A percentile compares a stretch with the other conserved stretches of the same genome.
Evolutionary conservation across 2,888 invertebrate genomes (phyloP).

Genomic region (Dicycla oo): DNA sequence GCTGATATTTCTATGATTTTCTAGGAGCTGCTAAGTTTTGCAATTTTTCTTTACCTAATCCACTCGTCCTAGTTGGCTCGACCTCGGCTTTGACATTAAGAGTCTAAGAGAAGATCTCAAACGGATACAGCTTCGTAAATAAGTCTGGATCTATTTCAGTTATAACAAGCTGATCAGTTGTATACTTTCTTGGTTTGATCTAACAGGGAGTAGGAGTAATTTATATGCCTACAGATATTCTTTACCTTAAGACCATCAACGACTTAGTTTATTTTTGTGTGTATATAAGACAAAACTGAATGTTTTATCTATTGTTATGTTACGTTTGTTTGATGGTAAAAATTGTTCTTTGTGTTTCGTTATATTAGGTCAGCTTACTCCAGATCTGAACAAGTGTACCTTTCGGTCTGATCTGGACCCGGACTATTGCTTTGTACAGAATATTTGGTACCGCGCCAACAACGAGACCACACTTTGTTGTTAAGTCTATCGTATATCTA

Average conservation of each 20-base stretch:
- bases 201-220: constrained; percentile 4
- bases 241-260: background rate
- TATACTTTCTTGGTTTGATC: constrained; percentile 37
- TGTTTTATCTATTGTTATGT: background rate
- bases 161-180: constrained; percentile 40
- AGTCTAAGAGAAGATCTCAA: constrained; percentile 24
- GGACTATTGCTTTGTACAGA: constrained; percentile 65
- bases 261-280: constrained; percentile 3
- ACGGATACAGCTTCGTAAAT: constrained; percentile 41
- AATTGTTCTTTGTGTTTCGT: constrained; percentile 17
- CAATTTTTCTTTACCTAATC: constrained; percentile 29
- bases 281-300: background rate
- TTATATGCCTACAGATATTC: background rate
- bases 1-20: constrained; percentile 11
- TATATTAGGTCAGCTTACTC: constrained; percentile 39
- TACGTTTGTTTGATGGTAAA: constrained; percentile 7
- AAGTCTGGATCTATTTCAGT: constrained; percentile 48
- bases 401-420: constrained; percentile 37
- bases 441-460: constrained; percentile 72
- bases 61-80: constrained; percentile 25
- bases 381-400: constrained; percentile 30
- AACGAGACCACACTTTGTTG: constrained; percentile 72
- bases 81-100: constrained; percentile 40
- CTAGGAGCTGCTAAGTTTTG: constrained; percentile 17
- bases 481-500: constrained; percentile 68